phyloP scores from a whole-genome alignment of 2,797 vertebrate genomes.

The Chrosomus eos region DNA sequence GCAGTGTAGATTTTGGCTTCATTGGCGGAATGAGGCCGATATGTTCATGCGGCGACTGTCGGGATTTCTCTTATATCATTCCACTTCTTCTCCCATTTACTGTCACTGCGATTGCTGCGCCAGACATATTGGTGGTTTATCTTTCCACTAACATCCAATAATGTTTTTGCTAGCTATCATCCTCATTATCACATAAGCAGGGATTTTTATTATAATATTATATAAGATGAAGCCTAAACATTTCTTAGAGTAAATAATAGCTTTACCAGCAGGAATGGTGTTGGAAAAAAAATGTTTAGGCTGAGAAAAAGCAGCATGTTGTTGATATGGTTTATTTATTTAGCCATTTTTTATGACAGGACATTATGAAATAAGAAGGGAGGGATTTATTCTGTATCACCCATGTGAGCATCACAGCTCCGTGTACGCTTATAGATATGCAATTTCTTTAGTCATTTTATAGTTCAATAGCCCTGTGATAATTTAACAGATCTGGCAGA shows the following conservation, averaged over 20 bases:
- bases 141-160: slow-evolving; percentile 40
- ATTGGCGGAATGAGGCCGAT: slow-evolving; percentile 29
- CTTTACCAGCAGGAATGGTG: background rate
- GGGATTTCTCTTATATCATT: slow-evolving; percentile 42
- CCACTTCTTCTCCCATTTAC: slow-evolving; percentile 31
- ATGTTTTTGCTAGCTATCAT: slow-evolving; percentile 44
- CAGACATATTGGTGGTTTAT: slow-evolving; percentile 35
- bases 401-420: background rate
- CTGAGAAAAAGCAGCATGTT: background rate
- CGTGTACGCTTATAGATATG: background rate
- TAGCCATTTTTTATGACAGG: background rate
- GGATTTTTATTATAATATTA: slow-evolving; percentile 36
- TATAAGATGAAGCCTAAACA: slow-evolving; percentile 26
- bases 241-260: slow-evolving; percentile 5
- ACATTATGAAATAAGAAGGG: background rate
- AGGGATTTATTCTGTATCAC: too few relatives aligned
- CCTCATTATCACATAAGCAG: slow-evolving; percentile 31
- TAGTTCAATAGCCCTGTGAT: background rate
- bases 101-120: slow-evolving; percentile 17
- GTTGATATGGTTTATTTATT: background rate
- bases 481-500: background rate
- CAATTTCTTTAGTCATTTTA: background rate
- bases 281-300: background rate
- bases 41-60: slow-evolving; percentile 21
- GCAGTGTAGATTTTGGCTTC: slow-evolving; percentile 26